Evolutionary conservation across 1,140 invertebrate species (phyloP).

Genomic region (Diorhabda carinulata): DNA sequence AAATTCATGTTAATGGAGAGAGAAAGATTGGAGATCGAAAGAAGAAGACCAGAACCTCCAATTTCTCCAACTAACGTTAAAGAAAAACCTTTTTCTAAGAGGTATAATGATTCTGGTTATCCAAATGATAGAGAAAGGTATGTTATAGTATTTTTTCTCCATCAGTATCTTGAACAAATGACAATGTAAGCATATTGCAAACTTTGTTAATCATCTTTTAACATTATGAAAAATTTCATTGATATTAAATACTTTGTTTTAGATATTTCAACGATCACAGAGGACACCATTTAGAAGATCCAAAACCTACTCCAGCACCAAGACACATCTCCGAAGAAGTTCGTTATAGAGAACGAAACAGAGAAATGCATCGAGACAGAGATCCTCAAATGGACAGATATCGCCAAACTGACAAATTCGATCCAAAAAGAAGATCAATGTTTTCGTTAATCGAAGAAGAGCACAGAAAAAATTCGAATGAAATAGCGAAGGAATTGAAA

Average conservation of each 20-base stretch:
- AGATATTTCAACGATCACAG: constrained; percentile 29
- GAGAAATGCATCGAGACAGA: constrained; percentile 20
- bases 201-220: no score
- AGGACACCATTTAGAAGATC: constrained; percentile 22
- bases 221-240: no score
- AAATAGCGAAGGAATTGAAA: constrained; percentile 50
- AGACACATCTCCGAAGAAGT: constrained; percentile 34
- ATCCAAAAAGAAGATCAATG: constrained; percentile 46
- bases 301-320: constrained; percentile 38
- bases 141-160: neutral
- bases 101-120: constrained; percentile 38
- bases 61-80: constrained; percentile 34
- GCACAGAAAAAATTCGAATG: constrained; percentile 45
- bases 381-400: constrained; percentile 43
- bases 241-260: neutral
- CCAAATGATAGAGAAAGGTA: constrained; percentile 29
- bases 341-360: constrained; percentile 41
- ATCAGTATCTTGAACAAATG: neutral
- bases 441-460: constrained; percentile 48
- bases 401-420: constrained; percentile 43
- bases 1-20: constrained; percentile 75
- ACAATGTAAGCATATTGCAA: neutral
- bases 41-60: constrained; percentile 37
- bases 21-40: constrained; percentile 58
- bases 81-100: constrained; percentile 36